These are phyloP conservation scores for Diabrotica balteata DNA, from an alignment of 2,888 invertebrate species.

Conservation along the genomic window DNA sequence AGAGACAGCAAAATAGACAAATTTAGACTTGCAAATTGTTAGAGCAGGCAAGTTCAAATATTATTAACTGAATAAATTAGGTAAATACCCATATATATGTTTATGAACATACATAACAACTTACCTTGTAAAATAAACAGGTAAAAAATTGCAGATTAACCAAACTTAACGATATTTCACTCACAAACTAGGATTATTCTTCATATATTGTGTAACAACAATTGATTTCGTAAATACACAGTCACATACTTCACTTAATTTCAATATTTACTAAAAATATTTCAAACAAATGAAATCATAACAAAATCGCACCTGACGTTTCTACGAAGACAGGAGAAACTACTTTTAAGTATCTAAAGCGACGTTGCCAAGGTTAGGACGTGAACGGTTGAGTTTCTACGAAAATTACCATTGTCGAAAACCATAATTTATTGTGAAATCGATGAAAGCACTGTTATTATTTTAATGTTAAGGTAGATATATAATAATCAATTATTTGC, in stretches of 20 bases:
- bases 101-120: conserved; percentile 1
- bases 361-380: conserved; percentile 18
- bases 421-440: conserved; percentile 15
- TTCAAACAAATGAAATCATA: conserved; percentile 24
- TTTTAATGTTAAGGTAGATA: not conserved
- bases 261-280: conserved; percentile 13
- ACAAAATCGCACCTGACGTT: conserved; percentile 36
- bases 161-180: not conserved
- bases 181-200: not conserved
- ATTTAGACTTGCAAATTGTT: conserved; percentile 6
- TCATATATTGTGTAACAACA: conserved; percentile 2
- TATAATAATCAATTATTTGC: not conserved
- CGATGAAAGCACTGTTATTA: conserved; percentile 1
- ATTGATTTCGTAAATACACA: conserved; percentile 14
- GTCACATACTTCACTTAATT: conserved; percentile 23
- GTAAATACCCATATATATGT: conserved; percentile 7
- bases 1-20: not conserved
- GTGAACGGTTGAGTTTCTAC: conserved; percentile 8
- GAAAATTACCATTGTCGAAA: conserved; percentile 4
- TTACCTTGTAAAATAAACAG: conserved; percentile 21
- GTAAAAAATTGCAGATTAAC: conserved; percentile 7
- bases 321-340: conserved; percentile 32
- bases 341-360: conserved; percentile 16
- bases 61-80: conserved; percentile 17
- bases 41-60: conserved; percentile 2